phyloP scores from a whole-genome alignment of 2,113 vertebrate species.

The Sorex araneus region DNA sequence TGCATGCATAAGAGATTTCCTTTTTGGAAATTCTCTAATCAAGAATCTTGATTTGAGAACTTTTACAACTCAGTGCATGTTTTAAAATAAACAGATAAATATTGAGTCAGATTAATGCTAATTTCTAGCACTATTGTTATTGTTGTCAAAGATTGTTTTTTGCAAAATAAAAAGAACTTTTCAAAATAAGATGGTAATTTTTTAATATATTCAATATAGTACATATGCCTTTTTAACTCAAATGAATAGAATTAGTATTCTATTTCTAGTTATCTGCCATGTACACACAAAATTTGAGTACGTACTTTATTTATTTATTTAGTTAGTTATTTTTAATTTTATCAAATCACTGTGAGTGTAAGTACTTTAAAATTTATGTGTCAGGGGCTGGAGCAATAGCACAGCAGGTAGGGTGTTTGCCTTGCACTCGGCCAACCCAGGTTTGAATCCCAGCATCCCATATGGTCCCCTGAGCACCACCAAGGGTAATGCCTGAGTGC shows the following conservation, averaged over 20 bases:
- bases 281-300: not conserved
- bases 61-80: not conserved
- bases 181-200: not conserved
- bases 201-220: not conserved
- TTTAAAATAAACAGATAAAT: too few species aligned
- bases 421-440: too few species aligned
- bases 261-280: not conserved
- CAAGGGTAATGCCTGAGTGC: too few species aligned
- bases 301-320: too few species aligned
- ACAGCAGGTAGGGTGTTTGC: too few species aligned
- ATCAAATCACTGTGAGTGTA: too few species aligned
- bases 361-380: too few species aligned
- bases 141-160: not conserved
- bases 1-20: not conserved
- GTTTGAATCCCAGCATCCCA: too few species aligned
- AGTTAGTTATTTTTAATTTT: too few species aligned
- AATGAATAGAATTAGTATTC: not conserved
- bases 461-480: too few species aligned
- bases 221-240: not conserved
- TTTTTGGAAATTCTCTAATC: not conserved
- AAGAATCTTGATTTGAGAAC: not conserved
- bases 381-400: too few species aligned
- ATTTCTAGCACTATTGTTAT: not conserved
- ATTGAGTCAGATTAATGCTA: not conserved
- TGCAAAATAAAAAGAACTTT: not conserved